Evolutionary conservation across 2,888 invertebrate genomes (phyloP), one percentile per base, ranked within the genome.

Genomic region (Himalopsyche japonica): DNA sequence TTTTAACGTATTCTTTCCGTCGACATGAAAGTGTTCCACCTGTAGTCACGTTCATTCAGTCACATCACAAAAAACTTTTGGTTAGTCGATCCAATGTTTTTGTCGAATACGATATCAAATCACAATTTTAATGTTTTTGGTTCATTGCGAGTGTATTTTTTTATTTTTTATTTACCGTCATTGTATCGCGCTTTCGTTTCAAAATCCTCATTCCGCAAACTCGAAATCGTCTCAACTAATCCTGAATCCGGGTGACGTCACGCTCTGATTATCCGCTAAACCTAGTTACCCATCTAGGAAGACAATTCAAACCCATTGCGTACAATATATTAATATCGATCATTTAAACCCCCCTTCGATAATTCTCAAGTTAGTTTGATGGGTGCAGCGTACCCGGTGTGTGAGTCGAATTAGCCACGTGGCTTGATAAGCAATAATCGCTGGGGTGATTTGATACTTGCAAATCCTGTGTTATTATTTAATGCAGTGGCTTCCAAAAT

Each of bases 361-460:
- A 70, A 70, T 70, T 70, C 70, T 70, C 70, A 70, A 70, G 70
- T 70, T 70, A 30, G 30, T 70, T 70, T 70, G 70, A 70, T 70
- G 86, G 84, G 81, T 82, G 86, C 80, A 27, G 57, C 48, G 78
- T 83, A 83, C 4, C 81, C 64, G n/a, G 81, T 82, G 85, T 85
- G 70, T 70, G 70, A 70, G 70, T 15, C 86, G 85, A 86, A 86
- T 86, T 86, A 82, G 86, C 82, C 86, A 85, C 86, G 86, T 85
- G 86, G 70, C 85, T 27, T 78, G 85, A 86, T 86, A 85, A 86
- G 84, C 84, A 76, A 85, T 86, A 86, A 86, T 85, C 82, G 80
- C 32, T 5, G 37, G 37, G 82, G 48, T 48, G n/a, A 30, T 48
- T 24, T 80, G 83, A 34, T 48, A 27, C 20, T 37, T n/a, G 32